These are phyloP conservation scores for Eubasilissa regina DNA, from an alignment of 1,140 invertebrate genomes.

Conservation along the genomic window DNA sequence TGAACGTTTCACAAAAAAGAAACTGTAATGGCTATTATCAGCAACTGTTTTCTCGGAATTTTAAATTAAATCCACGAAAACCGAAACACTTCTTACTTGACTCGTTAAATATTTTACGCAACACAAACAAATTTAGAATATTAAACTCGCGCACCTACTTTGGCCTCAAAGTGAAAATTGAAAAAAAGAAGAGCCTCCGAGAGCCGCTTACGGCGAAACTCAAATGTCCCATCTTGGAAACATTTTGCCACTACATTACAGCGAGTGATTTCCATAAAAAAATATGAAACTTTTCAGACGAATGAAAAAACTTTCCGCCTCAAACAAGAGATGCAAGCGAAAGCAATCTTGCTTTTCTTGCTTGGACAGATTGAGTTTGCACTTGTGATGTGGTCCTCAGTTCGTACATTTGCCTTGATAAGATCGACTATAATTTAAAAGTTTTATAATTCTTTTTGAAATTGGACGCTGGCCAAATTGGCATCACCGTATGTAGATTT, in stretches of 20 bases:
- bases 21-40: conserved; percentile 16
- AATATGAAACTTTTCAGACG: conserved; percentile 54
- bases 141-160: conserved; percentile 3
- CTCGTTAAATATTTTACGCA: conserved; percentile 39
- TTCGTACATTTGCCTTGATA: conserved; percentile 26
- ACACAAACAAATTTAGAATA: conserved; percentile 32
- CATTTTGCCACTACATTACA: conserved; percentile 14
- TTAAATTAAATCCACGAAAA: conserved; percentile 33
- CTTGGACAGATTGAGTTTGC: conserved; percentile 17
- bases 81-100: conserved; percentile 32
- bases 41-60: conserved; percentile 25
- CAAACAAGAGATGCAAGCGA: conserved; percentile 39
- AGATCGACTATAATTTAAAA: conserved; percentile 25
- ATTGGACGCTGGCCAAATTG: conserved; percentile 47
- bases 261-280: not conserved
- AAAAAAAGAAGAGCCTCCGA: not conserved
- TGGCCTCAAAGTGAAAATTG: conserved; percentile 7
- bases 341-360: conserved; percentile 15
- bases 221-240: not conserved
- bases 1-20: not conserved
- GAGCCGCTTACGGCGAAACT: conserved; percentile 6
- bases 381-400: not conserved
- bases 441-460: conserved; percentile 19
- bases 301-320: conserved; percentile 43
- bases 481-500: conserved; percentile 43